Percentiles rank a stretch among this genome's conserved stretches.
phyloP scores from a whole-genome alignment of 2,113 vertebrate species.

The Varanus salvator region DNA sequence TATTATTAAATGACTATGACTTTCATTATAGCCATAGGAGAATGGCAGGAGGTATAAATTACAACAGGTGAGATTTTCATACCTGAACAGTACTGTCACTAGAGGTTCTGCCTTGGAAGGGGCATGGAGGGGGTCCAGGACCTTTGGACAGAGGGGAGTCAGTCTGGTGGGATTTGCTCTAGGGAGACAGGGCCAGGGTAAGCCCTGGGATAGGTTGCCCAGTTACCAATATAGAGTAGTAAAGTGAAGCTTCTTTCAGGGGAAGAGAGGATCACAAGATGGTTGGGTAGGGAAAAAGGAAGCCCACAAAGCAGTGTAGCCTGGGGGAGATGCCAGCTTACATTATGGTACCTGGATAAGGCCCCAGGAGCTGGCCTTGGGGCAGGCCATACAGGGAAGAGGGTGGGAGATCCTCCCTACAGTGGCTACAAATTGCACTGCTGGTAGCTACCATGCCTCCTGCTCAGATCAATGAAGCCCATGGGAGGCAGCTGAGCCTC shows the following conservation, averaged over 20 bases:
- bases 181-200: no score
- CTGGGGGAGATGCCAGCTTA: neutral
- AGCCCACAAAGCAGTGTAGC: neutral
- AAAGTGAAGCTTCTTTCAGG: neutral
- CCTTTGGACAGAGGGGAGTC: neutral
- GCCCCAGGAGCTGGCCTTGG: neutral
- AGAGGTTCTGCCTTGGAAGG: slow-evolving; percentile 27
- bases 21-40: slow-evolving; percentile 27
- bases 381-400: neutral
- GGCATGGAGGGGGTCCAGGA: neutral
- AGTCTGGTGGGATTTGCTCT: neutral
- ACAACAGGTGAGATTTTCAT: neutral
- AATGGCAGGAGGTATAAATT: slow-evolving; percentile 11
- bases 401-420: neutral
- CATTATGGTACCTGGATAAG: neutral
- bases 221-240: neutral
- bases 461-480: neutral
- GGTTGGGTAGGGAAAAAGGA: no score
- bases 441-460: neutral
- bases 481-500: no score
- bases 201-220: neutral
- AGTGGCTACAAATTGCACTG: no score
- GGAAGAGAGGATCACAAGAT: neutral
- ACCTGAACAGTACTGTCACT: neutral
- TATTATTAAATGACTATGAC: slow-evolving; percentile 34